Conservation (phyloP, 2,113 vertebrate genomes). For the Erpornis zantholeuca region DNA sequence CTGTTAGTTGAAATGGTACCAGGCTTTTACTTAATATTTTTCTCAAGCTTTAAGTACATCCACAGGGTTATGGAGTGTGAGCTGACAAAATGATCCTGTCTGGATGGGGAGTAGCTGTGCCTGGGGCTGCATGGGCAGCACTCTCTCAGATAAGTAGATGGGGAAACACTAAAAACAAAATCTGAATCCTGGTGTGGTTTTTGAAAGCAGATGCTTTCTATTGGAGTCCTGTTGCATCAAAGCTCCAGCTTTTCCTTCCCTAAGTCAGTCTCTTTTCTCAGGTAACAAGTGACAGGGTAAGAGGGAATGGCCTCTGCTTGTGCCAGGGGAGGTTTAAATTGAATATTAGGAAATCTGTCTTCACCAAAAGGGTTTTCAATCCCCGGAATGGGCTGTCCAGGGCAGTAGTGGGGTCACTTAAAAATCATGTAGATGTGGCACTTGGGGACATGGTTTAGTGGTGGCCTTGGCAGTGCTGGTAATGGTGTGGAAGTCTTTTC, state of each 20-base stretch:
- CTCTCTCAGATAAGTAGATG: not conserved
- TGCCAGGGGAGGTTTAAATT: not conserved
- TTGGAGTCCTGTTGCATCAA: not conserved
- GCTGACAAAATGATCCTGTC: not conserved
- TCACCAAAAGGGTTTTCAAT: not conserved
- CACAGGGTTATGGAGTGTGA: not conserved
- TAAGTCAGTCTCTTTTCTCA: not conserved
- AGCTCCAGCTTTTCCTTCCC: not conserved
- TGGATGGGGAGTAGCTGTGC: not conserved
- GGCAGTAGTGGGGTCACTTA: not conserved
- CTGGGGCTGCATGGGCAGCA: not conserved
- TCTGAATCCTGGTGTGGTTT: not conserved
- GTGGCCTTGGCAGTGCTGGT: not conserved
- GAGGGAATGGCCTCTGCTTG: not conserved
- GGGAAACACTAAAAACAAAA: not conserved
- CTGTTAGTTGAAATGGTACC: not conserved
- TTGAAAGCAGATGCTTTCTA: not conserved
- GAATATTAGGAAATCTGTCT: not conserved
- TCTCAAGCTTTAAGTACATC: not conserved
- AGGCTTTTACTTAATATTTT: not conserved
- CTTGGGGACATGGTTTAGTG: not conserved
- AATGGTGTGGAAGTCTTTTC: not conserved
- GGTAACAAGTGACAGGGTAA: not conserved
- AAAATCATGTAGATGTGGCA: fast-evolving
- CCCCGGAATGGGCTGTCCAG: not conserved